Base-by-base conservation (phyloP, 2,113 vertebrate genomes). In the Carettochelys insculpta region DNA sequence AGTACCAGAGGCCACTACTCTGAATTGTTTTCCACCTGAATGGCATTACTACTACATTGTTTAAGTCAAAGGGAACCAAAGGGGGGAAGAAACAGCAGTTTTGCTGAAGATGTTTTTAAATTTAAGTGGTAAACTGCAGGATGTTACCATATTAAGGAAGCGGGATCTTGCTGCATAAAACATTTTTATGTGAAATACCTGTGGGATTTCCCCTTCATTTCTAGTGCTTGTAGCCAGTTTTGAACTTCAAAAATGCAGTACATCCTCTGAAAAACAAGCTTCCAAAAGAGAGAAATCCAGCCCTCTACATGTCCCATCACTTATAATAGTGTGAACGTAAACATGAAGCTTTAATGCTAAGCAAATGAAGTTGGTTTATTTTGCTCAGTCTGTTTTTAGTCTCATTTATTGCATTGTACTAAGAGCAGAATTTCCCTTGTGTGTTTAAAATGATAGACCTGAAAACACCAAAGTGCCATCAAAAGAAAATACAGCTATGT, bases 211-310 rank as follows among this genome's bases (percentile, higher is more conserved):
- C 75, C 45, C 90, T 88, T 83, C 85, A 88, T 88, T 53, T 86
- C 90, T 75, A 97, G 93, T 97, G 95, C 54, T 2, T 79, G 54
- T 92, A 95, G 91, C 85, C 95, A 93, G 89, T 95, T 68, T 89
- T 95, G 84, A 95, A 85, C 80, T 92, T 89, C 24, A 79, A 29
- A 90, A 93, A 95, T 94, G 95, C 97, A 97, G 89, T 96, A 95
- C 92, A 96, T 88, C 71, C 96, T 97, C 94, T 97, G 94, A 96
- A 94, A 45, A 96, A 86, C 89, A 93, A 97, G 80, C 95, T 96
- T 92, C 92, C 95, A 82, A 87, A 58, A 87, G 88, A 94, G 77
- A 80, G 75, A 93, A 96, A 94, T 88, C 71, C 89, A 93, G 47
- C 90, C 79, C 81, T 71, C 88, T 95, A 56, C 93, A 90, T 93